Evolutionary conservation across 2,888 invertebrate genomes (phyloP), one percentile per base, ranked within the genome.

Genomic region (Itoplectis maculator): DNA sequence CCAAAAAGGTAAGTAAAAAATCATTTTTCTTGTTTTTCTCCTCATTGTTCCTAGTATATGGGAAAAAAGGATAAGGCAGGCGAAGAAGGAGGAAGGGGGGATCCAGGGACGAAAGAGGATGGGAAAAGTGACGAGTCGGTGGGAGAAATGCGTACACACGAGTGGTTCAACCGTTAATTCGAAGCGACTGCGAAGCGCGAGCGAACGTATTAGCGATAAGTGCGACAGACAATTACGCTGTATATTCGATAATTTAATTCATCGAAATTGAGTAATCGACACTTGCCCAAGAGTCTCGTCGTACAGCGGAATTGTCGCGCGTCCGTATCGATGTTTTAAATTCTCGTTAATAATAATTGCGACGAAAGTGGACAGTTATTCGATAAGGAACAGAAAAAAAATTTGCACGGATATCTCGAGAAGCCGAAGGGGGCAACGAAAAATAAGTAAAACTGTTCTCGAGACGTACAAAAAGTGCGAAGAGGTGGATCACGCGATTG

Each of bases 61-160:
- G 29, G 29, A 23, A 45, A 68, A 45, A 65, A 54, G 40, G 69
- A 68, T 54, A 47, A 61, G n/a, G 29, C 15, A 35, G 45, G 74
- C 18, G 42, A n/a, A n/a, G 13, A 3, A 29, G 69, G 63, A 51
- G 42, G 59, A 45, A 49, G 59, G 56, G 18, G 49, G 49, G 56
- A 75, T n/a, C n/a, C n/a, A n/a, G n/a, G 63, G 54, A 49, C 69
- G 42, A 79, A 66, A 66, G 40, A 74, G 15, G 15, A 15, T 29
- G 51, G 15, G 35, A 63, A 40, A 63, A 49, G 51, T 49, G 40
- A 51, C 51, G 74, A 35, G 13, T 74, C 35, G 56, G 35, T 23
- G 35, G n/a, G 11, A 56, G 56, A 56, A n/a, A n/a, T n/a, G n/a
- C n/a, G n/a, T n/a, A n/a, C 29, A 29, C 20, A 35, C 29, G 56